Evolutionary conservation across 2,888 invertebrate genomes (phyloP).

Genomic region (Drosophila sordidula): DNA sequence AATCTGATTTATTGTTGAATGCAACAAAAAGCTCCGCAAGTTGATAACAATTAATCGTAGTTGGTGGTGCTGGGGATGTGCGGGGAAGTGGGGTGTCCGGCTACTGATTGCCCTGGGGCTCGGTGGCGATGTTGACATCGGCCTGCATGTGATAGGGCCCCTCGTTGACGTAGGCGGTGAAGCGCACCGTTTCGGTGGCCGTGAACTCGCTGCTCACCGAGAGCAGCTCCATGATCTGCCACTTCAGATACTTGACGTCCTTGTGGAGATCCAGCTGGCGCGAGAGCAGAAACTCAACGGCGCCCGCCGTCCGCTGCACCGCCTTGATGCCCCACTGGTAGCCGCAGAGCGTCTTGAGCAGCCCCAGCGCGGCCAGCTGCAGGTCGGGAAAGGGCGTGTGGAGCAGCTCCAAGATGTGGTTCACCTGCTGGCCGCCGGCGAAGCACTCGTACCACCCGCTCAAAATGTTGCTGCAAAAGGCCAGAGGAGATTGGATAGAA

Average conservation of each 20-base stretch:
- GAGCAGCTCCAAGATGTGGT: conserved; percentile 87
- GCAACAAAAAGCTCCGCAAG: no score
- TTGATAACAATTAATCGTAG: no score
- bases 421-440: conserved; percentile 86
- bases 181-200: conserved; percentile 87
- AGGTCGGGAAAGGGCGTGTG: conserved; percentile 94
- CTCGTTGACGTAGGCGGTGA: conserved; percentile 90
- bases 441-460: conserved; percentile 88
- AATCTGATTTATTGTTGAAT: not conserved
- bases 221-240: conserved; percentile 89
- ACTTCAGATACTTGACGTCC: conserved; percentile 87
- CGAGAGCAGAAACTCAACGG: conserved; percentile 91
- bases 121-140: conserved; percentile 91
- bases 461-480: conserved; percentile 85
- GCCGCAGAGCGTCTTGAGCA: conserved; percentile 89
- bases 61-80: no score
- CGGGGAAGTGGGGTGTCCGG: no score
- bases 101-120: conserved; percentile 85
- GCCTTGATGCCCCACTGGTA: conserved; percentile 93
- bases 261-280: conserved; percentile 89
- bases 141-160: conserved; percentile 92
- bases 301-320: conserved; percentile 90
- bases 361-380: conserved; percentile 88
- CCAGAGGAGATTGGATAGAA: not conserved
- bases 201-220: conserved; percentile 87